phyloP scores from a whole-genome alignment of 2,797 vertebrate genomes.

The Rhadinocentrus ornatus region DNA sequence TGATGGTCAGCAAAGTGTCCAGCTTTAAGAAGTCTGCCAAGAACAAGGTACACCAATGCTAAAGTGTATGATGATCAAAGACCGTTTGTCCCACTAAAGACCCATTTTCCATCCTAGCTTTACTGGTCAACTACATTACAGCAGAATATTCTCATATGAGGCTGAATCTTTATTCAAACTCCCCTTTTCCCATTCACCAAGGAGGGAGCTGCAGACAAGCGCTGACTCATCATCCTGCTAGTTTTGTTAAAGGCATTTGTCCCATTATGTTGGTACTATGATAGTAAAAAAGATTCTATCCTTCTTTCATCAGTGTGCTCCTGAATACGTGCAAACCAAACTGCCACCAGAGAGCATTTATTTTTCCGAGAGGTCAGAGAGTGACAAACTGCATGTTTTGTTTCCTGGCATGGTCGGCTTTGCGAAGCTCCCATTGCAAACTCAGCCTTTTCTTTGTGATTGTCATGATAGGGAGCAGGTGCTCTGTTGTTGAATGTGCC shows the following conservation, averaged over 20 bases:
- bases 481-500: slow-evolving; percentile 48
- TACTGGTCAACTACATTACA: slow-evolving; percentile 16
- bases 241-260: slow-evolving; percentile 11
- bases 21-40: slow-evolving; percentile 81
- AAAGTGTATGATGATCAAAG: not conserved
- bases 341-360: slow-evolving; percentile 11
- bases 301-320: slow-evolving; percentile 20
- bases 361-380: slow-evolving; percentile 46
- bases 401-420: slow-evolving; percentile 27
- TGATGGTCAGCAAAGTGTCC: slow-evolving; percentile 84
- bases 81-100: not conserved
- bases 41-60: slow-evolving; percentile 85
- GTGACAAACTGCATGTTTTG: slow-evolving; percentile 37
- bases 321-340: slow-evolving; percentile 26
- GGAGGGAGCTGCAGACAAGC: slow-evolving; percentile 7
- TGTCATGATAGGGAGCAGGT: slow-evolving; percentile 61
- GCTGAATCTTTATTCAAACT: slow-evolving; percentile 8
- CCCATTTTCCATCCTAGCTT: slow-evolving; percentile 4
- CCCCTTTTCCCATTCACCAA: not conserved
- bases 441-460: slow-evolving; percentile 65
- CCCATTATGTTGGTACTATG: not conserved
- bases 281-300: not conserved
- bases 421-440: slow-evolving; percentile 44
- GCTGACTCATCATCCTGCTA: slow-evolving; percentile 24
- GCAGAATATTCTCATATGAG: slow-evolving; percentile 7